These are phyloP conservation scores for Contarinia nasturtii DNA, from an alignment of 1,140 invertebrate genomes.

Conservation along the genomic window DNA sequence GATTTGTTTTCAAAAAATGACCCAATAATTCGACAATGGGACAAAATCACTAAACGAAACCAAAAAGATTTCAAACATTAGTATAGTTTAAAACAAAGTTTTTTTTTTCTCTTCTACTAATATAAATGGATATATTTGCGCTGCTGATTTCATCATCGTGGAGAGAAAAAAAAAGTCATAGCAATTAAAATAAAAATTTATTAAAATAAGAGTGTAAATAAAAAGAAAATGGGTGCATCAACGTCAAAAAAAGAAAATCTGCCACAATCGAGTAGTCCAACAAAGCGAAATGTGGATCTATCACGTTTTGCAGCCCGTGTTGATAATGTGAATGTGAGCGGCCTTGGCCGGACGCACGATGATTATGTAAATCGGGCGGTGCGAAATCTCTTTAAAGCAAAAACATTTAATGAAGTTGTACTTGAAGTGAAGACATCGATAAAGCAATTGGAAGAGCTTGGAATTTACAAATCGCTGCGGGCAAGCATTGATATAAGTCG, in stretches of 20 bases:
- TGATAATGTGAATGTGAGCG: conserved; percentile 20
- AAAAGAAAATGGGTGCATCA: not conserved
- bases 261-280: not conserved
- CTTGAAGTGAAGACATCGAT: conserved; percentile 18
- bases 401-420: conserved; percentile 21
- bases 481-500: conserved; percentile 20
- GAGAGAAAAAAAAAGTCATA: too few species aligned
- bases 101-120: too few species aligned
- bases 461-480: conserved; percentile 20
- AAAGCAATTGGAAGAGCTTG: conserved; percentile 19
- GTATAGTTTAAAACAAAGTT: too few species aligned
- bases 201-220: too few species aligned
- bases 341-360: conserved; percentile 18
- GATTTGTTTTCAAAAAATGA: too few species aligned
- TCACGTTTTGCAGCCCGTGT: conserved; percentile 10
- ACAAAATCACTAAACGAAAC: too few species aligned
- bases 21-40: too few species aligned
- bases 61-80: too few species aligned
- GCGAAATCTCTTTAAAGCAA: conserved; percentile 16
- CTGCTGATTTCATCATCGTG: too few species aligned
- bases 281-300: not conserved
- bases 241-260: not conserved
- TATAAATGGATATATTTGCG: too few species aligned
- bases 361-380: conserved; percentile 20
- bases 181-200: too few species aligned